Percentiles rank a stretch among this genome's conserved stretches.
phyloP scores from a whole-genome alignment of 1,140 invertebrate genomes.

The Panulirus ornatus region DNA sequence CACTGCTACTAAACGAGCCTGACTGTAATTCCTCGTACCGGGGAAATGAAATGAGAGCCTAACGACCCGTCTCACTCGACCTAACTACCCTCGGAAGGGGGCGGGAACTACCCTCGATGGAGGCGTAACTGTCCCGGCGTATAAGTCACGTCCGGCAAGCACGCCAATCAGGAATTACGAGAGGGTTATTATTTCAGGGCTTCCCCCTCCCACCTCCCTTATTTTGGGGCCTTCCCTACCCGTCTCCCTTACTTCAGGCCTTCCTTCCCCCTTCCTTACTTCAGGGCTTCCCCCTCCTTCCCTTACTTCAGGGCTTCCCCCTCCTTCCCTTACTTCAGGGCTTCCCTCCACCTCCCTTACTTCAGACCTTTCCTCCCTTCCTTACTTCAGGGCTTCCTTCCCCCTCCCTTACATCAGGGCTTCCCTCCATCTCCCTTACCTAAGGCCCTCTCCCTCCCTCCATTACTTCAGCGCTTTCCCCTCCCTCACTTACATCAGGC shows the following conservation, averaged over 20 bases:
- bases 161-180: neutral
- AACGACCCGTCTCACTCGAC: neutral
- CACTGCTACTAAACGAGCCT: neutral
- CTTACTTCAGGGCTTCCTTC: too few relatives aligned
- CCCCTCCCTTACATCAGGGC: too few relatives aligned
- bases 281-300: too few relatives aligned
- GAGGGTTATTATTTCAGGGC: neutral
- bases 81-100: neutral
- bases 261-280: too few relatives aligned
- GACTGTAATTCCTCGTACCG: neutral
- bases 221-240: too few relatives aligned
- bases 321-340: too few relatives aligned
- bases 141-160: neutral
- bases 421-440: too few relatives aligned
- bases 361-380: neutral
- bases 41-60: conserved; percentile 11
- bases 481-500: too few relatives aligned
- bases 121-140: neutral
- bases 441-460: neutral
- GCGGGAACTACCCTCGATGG: neutral
- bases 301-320: too few relatives aligned
- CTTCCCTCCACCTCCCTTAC: too few relatives aligned
- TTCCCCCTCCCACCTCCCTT: neutral
- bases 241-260: too few relatives aligned
- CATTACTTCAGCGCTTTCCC: too few relatives aligned